Evolutionary conservation across 2,797 vertebrate species (phyloP).

Genomic region (Anabacerthia variegaticeps): DNA sequence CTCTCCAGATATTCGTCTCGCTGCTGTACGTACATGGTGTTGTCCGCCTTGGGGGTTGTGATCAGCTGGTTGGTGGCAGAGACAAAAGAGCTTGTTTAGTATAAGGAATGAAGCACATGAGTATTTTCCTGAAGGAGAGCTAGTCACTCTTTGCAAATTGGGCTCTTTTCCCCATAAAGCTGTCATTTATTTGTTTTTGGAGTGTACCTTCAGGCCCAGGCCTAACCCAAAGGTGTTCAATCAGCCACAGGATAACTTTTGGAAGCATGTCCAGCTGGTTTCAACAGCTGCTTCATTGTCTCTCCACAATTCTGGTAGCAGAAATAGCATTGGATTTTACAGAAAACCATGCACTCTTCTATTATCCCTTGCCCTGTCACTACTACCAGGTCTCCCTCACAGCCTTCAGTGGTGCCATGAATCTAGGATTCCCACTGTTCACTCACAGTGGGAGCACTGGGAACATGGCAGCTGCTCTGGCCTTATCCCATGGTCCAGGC

Average conservation of each 20-base stretch:
- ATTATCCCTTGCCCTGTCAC: neutral
- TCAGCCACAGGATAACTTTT: neutral
- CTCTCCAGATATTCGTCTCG: constrained; percentile 95
- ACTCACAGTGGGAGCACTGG: neutral
- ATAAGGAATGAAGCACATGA: neutral
- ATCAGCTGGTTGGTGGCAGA: constrained; percentile 83
- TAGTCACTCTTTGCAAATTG: neutral
- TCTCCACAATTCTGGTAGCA: neutral
- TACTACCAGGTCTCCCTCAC: neutral
- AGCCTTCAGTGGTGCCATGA: neutral
- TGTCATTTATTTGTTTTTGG: neutral
- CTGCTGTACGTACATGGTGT: constrained; percentile 93
- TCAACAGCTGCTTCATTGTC: neutral
- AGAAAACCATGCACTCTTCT: neutral
- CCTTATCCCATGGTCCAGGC: neutral
- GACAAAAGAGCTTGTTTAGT: constrained; percentile 49
- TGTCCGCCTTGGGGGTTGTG: constrained; percentile 87
- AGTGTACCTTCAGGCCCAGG: neutral
- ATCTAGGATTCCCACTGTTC: neutral
- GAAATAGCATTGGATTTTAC: neutral
- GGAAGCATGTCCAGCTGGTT: neutral
- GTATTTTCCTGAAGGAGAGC: neutral
- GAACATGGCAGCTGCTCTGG: neutral
- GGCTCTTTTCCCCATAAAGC: neutral
- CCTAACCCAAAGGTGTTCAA: neutral